These are phyloP conservation scores for Philonicus albiceps DNA, from an alignment of 2,888 invertebrate genomes.

Conservation along the genomic window DNA sequence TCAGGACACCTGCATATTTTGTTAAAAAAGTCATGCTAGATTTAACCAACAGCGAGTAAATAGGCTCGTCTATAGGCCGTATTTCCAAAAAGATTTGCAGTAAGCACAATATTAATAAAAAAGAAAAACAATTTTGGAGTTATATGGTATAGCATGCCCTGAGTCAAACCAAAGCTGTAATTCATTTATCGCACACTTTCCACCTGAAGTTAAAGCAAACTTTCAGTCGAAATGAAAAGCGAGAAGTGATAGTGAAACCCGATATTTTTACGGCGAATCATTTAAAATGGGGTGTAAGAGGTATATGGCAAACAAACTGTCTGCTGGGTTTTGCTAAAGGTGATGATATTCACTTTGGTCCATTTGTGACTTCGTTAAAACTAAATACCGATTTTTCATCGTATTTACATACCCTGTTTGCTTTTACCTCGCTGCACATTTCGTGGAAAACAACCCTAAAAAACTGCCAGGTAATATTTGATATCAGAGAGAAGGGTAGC, in stretches of 20 bases:
- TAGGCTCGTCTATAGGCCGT: no score
- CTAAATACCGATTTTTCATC: neutral
- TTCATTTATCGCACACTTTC: neutral
- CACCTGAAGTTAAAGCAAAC: neutral
- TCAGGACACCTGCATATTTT: no score
- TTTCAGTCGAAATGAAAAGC: neutral
- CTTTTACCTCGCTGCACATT: neutral
- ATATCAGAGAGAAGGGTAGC: neutral
- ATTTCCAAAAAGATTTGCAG: no score
- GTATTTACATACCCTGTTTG: constrained; percentile 13
- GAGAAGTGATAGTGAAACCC: neutral
- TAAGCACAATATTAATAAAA: no score
- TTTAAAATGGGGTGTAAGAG: neutral
- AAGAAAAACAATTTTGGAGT: no score
- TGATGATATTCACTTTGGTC: constrained; percentile 6
- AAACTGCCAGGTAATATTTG: neutral
- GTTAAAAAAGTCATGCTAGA: no score
- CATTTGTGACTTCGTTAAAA: constrained; percentile 16
- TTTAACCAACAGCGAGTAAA: no score
- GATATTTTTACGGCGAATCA: neutral
- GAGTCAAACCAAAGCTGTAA: no score
- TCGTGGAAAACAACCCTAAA: neutral
- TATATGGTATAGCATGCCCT: no score
- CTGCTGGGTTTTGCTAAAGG: neutral
- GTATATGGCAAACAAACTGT: neutral